Evolutionary conservation across 23 tunicate genomes (phyloP).

Genomic region (Phallusia fumigata): DNA sequence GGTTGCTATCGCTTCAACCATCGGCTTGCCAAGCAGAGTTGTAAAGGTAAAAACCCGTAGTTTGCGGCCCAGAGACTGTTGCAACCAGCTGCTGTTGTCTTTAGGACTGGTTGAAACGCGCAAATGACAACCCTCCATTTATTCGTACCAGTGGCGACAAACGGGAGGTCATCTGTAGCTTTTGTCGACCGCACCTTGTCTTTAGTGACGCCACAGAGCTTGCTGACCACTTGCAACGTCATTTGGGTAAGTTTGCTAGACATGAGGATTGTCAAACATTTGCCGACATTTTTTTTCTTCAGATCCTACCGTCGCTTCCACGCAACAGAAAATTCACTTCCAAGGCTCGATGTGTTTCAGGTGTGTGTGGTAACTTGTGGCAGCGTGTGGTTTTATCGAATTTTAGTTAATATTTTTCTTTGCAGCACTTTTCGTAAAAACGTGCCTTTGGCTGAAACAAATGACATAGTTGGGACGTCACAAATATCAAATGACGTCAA

Average conservation of each 20-base stretch:
- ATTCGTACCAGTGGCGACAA: background rate
- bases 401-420: background rate
- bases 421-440: slow-evolving; percentile 6
- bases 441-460: too few relatives aligned
- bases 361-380: background rate
- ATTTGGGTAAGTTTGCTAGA: background rate
- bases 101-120: background rate
- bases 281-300: too few relatives aligned
- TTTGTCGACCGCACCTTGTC: background rate
- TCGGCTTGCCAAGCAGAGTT: background rate
- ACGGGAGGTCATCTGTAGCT: background rate
- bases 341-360: slow-evolving; percentile 6
- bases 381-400: too few relatives aligned
- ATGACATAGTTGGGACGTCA: too few relatives aligned
- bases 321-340: slow-evolving; percentile 3
- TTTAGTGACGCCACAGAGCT: background rate
- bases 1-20: background rate
- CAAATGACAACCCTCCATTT: background rate
- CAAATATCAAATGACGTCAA: background rate
- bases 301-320: background rate
- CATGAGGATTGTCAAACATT: too few relatives aligned
- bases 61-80: background rate
- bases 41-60: background rate
- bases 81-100: background rate
- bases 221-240: background rate